These are phyloP conservation scores for Spea hammondii DNA, from an alignment of 2,797 vertebrate genomes.

Conservation along the genomic window DNA sequence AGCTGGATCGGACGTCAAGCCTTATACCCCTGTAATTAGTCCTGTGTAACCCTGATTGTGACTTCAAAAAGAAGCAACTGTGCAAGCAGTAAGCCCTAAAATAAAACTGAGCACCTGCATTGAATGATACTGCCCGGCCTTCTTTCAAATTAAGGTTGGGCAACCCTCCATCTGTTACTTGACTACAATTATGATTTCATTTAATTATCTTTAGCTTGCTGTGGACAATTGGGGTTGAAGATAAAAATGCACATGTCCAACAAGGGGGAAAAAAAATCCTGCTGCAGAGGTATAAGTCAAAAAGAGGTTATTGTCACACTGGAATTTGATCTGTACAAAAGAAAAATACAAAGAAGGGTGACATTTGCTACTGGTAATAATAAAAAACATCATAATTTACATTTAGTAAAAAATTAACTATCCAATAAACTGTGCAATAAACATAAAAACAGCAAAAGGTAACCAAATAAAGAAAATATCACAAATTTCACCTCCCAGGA, in stretches of 20 bases:
- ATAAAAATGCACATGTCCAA: too few species aligned
- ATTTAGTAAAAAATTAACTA: slow-evolving; percentile 10
- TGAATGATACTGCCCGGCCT: not conserved
- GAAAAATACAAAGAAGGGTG: slow-evolving; percentile 19
- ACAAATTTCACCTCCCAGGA: not conserved
- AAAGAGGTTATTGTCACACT: not conserved
- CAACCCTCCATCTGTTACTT: too few species aligned
- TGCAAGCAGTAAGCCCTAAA: slow-evolving; percentile 23
- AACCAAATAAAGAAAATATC: not conserved
- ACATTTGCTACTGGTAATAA: not conserved
- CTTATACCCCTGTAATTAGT: slow-evolving; percentile 22
- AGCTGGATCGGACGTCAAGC: not conserved
- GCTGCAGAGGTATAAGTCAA: too few species aligned
- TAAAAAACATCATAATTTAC: slow-evolving; percentile 33
- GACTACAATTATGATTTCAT: too few species aligned
- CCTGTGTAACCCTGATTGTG: slow-evolving; percentile 31
- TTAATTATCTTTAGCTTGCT: too few species aligned
- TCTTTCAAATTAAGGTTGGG: too few species aligned
- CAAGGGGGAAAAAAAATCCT: too few species aligned
- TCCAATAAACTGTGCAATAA: slow-evolving; percentile 7
- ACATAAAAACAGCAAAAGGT: not conserved
- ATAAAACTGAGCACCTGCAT: slow-evolving; percentile 4
- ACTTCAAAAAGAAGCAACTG: slow-evolving; percentile 38
- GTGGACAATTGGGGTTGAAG: too few species aligned
- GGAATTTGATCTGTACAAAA: slow-evolving; percentile 28